These are phyloP conservation scores for Aleiodes testaceus DNA, from an alignment of 2,888 invertebrate genomes.

Conservation along the genomic window DNA sequence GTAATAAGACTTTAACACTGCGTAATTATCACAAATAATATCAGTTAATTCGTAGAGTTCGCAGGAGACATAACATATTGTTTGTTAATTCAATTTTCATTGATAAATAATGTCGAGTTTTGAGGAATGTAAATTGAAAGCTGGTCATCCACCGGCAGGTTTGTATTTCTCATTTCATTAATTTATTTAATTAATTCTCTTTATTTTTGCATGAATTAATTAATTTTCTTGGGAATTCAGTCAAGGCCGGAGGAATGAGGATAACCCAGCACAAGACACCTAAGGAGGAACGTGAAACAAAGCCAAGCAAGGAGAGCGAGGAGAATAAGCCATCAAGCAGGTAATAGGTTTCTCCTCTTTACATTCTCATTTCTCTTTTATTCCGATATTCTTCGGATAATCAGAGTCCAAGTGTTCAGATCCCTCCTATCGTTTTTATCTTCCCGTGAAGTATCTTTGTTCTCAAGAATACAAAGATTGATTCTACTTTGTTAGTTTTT, in stretches of 20 bases:
- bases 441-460: too few relatives aligned
- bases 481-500: too few relatives aligned
- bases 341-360: conserved; percentile 57
- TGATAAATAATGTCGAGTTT: conserved; percentile 76
- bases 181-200: conserved; percentile 52
- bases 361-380: background rate
- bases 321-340: conserved; percentile 78
- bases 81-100: conserved; percentile 3
- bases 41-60: background rate
- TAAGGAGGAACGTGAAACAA: conserved; percentile 79
- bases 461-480: too few relatives aligned
- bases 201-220: conserved; percentile 37
- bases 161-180: conserved; percentile 63
- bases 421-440: background rate
- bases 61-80: conserved; percentile 42
- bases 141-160: conserved; percentile 94
- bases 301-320: conserved; percentile 68
- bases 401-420: too few relatives aligned
- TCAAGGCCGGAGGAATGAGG: conserved; percentile 94
- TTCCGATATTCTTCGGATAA: too few relatives aligned
- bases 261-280: conserved; percentile 90
- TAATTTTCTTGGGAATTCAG: conserved; percentile 72
- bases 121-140: conserved; percentile 83
- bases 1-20: conserved; percentile 1
- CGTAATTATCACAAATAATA: conserved; percentile 20